Evolutionary conservation across 2,888 invertebrate genomes (phyloP).

Genomic region (Cantharis lateralis): DNA sequence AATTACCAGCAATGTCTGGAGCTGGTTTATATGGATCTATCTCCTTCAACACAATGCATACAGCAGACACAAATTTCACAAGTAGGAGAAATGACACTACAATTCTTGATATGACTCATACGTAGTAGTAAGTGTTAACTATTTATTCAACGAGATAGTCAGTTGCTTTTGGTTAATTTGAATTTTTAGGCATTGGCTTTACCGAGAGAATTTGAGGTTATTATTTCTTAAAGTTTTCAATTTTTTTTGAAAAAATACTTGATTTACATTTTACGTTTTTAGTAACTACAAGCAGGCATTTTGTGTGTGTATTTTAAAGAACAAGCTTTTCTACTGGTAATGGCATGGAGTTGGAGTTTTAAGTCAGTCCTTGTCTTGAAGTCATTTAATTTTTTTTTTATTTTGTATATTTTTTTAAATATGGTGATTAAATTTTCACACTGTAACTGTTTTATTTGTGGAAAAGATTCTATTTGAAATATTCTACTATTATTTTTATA

Average conservation of each 20-base stretch:
- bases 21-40: slow-evolving; percentile 61
- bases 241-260: background rate
- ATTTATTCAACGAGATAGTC: slow-evolving; percentile 24
- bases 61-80: slow-evolving; percentile 50
- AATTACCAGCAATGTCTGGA: slow-evolving; percentile 61
- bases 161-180: slow-evolving; percentile 12
- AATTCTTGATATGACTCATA: slow-evolving; percentile 51
- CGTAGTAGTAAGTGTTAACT: slow-evolving; percentile 47
- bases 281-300: background rate
- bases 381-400: background rate
- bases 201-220: background rate
- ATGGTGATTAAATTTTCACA: background rate
- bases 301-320: background rate
- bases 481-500: background rate
- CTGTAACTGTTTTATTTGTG: background rate
- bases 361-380: background rate
- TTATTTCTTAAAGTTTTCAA: background rate
- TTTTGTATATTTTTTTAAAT: background rate
- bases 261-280: background rate
- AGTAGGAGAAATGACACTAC: slow-evolving; percentile 49
- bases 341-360: background rate
- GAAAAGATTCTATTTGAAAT: background rate
- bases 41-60: slow-evolving; percentile 64
- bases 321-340: background rate
- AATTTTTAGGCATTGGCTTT: slow-evolving; percentile 5